phyloP scores from a whole-genome alignment of 1,140 invertebrate species.

The Aethina tumida region DNA sequence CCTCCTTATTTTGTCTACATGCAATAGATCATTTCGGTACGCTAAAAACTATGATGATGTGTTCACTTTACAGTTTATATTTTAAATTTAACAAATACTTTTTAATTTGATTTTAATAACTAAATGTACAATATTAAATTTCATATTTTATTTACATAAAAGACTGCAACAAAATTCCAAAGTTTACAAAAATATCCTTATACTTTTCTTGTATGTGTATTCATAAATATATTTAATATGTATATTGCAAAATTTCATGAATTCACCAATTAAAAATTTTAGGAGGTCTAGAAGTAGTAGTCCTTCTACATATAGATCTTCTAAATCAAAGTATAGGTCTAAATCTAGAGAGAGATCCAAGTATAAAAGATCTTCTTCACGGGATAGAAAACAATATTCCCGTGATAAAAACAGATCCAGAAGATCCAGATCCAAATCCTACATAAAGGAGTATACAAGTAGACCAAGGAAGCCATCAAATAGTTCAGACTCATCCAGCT shows the following conservation, averaged over 20 bases:
- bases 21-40: no score
- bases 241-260: background rate
- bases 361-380: conserved; percentile 9
- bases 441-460: conserved; percentile 24
- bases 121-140: background rate
- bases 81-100: no score
- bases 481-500: conserved; percentile 13
- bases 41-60: no score
- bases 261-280: conserved; percentile 6
- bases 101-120: background rate
- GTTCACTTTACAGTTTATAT: no score
- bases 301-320: conserved; percentile 14
- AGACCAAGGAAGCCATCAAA: conserved; percentile 20
- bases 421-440: conserved; percentile 23
- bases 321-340: conserved; percentile 19
- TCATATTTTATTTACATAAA: no score
- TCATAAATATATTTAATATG: conserved; percentile 1
- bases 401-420: conserved; percentile 12
- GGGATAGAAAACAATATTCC: conserved; percentile 9
- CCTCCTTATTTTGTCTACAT: no score
- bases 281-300: conserved; percentile 20
- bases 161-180: no score
- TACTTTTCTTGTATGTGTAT: no score
- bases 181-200: no score
- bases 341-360: conserved; percentile 19